A percentile compares a stretch with the other conserved stretches of the same genome.
Evolutionary conservation across 2,888 invertebrate species (phyloP).

Genomic region (Leucophenga montana): DNA sequence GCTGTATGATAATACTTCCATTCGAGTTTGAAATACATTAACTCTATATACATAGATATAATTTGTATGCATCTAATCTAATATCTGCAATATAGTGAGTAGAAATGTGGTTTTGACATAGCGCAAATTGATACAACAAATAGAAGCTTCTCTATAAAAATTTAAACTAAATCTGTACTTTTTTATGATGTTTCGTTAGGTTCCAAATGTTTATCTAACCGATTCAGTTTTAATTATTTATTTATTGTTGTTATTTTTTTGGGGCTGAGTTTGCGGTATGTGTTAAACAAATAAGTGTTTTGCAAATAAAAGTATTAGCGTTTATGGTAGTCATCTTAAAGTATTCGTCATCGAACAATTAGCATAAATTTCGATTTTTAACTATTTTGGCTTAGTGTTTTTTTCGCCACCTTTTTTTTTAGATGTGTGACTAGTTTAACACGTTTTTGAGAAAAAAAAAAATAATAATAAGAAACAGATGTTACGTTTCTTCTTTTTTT

Average conservation of each 20-base stretch:
- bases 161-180: not conserved
- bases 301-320: not conserved
- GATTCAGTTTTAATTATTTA: not conserved
- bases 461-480: no score
- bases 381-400: not conserved
- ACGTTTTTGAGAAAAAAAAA: not conserved
- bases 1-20: no score
- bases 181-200: not conserved
- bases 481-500: no score
- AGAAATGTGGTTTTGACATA: no score
- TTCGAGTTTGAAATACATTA: no score
- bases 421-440: not conserved
- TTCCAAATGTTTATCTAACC: not conserved
- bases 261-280: not conserved
- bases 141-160: not conserved
- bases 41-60: no score
- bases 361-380: conserved; percentile 2
- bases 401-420: not conserved
- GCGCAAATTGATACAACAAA: no score
- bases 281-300: not conserved
- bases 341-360: conserved; percentile 19
- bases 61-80: no score
- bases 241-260: no score
- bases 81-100: no score
- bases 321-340: not conserved